Conservation (phyloP, 2,113 vertebrate species). For the Bagarius yarrelli region DNA sequence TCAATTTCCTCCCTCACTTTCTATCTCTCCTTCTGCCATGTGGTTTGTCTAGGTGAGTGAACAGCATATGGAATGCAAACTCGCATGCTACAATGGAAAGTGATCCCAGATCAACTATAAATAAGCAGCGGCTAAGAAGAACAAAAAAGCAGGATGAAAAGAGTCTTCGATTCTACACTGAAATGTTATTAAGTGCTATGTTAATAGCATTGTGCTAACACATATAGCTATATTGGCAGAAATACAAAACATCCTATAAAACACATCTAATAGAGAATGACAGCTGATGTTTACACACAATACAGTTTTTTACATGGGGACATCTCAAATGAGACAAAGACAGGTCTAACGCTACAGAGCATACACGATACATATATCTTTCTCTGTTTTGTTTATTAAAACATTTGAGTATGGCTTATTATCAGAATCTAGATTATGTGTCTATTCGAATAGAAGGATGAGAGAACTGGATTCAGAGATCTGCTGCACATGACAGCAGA, state of each 20-base stretch:
- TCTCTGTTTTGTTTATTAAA: not conserved
- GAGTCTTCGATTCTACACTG: conserved; percentile 2
- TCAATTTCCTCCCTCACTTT: not conserved
- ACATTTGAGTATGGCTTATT: not conserved
- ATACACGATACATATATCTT: too few species aligned
- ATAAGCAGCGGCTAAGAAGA: conserved; percentile 16
- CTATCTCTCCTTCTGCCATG: conserved; percentile 11
- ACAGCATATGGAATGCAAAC: conserved; percentile 33
- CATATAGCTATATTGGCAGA: not conserved
- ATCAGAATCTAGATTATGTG: too few species aligned
- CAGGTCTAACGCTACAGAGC: too few species aligned
- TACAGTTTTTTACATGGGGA: not conserved
- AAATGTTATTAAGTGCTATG: not conserved
- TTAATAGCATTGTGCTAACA: not conserved
- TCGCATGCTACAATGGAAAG: conserved; percentile 36
- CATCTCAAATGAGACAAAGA: not conserved
- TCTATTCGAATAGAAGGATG: not conserved
- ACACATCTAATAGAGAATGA: not conserved
- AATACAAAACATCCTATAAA: not conserved
- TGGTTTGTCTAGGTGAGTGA: conserved; percentile 20
- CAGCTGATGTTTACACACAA: not conserved
- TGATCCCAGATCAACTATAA: conserved; percentile 38
- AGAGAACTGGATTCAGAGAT: not conserved
- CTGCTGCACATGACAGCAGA: not conserved
- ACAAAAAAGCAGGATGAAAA: conserved; percentile 38